Evolutionary conservation across 2,888 invertebrate genomes (phyloP), one percentile per base, ranked within the genome.

Genomic region (Pteria penguin): DNA sequence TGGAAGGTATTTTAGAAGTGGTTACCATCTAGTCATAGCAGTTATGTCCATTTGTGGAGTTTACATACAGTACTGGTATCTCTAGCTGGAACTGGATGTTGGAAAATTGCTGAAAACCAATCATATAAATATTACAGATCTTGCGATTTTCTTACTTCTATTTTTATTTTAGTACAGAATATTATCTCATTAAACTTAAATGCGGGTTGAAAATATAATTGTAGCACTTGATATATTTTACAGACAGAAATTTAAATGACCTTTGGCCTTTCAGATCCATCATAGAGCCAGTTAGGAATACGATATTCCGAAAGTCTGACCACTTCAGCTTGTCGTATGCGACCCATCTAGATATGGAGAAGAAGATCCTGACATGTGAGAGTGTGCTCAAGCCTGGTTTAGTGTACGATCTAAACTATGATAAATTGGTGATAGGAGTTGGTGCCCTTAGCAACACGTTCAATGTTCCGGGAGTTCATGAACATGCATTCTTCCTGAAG

Each of bases 401-500:
- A 5, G 72, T 72, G 18, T 93, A 91, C 72, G 76, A 79, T 8
- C 63, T 92, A n/a, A 54, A 76, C 1, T 93, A 91, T 79, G 93
- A 93, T 81, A 90, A 91, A 70, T 86, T 93, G 14, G 90, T 93
- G 27, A 91, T 93, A 63, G 92, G 92, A 54, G 92, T 93, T 3
- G 93, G 93, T 11, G 90, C 92, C 14, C 80, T 91, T 3, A 91
- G 91, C 75, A 93, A 92, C 80, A 93, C 92, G 5, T 93, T 92
- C 84, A 88, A 88, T 60, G 90, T 92, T 3, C 92, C 92, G 8
- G 93, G 93, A 4, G 93, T 92, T 4, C 75, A 82, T n/a, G 89
- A 92, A 77, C 82, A 92, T 86, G 92, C 92, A 0, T 90, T 87
- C 82, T 93, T 92, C 76, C 81, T 93, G n/a, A 93, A 93, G 88